Evolutionary conservation across 2,888 invertebrate genomes (phyloP).

Genomic region (Onchidella celtica): DNA sequence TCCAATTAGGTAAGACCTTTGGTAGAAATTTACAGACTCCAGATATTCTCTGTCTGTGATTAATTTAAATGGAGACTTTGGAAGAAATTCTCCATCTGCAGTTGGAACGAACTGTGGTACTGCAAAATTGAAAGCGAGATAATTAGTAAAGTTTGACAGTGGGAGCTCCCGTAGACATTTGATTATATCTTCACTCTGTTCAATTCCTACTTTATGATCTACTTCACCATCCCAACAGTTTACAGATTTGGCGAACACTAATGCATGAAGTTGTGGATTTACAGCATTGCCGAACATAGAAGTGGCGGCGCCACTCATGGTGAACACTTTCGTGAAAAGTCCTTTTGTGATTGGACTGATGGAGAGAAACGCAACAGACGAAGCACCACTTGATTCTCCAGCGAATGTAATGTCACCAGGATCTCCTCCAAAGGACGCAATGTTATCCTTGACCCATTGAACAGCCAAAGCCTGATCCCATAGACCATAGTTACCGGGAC

Average conservation of each 20-base stretch:
- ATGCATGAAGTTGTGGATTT: neutral
- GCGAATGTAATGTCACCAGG: constrained; percentile 58
- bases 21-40: neutral
- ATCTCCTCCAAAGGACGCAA: constrained; percentile 48
- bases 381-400: constrained; percentile 68
- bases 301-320: constrained; percentile 61
- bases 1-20: neutral
- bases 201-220: neutral
- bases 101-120: neutral
- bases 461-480: constrained; percentile 50
- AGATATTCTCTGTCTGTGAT: neutral
- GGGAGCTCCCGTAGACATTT: neutral
- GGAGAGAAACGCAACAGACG: constrained; percentile 58
- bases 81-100: constrained; percentile 10
- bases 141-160: neutral
- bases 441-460: constrained; percentile 42
- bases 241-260: neutral
- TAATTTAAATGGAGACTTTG: neutral
- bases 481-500: constrained; percentile 51
- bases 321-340: constrained; percentile 64
- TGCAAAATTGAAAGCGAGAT: neutral
- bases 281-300: neutral
- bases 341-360: constrained; percentile 59
- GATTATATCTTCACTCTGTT: neutral
- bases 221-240: neutral